Base-by-base conservation (phyloP, 2,888 invertebrate species). In the Cantharis rustica region DNA sequence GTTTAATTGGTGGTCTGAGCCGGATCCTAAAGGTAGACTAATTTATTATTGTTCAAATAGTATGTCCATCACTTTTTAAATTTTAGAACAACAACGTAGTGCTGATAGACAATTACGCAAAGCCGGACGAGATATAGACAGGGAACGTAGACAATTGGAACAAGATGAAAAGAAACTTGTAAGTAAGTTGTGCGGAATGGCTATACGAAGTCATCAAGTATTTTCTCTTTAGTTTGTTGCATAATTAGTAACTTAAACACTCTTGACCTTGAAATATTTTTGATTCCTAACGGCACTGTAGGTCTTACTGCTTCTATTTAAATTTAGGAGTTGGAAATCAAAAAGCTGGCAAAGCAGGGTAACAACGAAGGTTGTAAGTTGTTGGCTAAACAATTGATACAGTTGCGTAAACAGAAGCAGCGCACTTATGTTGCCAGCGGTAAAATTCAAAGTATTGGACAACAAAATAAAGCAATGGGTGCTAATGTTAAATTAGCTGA, bases 121-220 rank as follows among this genome's bases (percentile, higher is more conserved):
- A 89, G 95, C 95, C 11, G 92, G 93, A 10, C 90, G 98, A 81
- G 97, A 96, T 82, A 90, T 98, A 80, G 96, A 96, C 79, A 90
- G 96, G 79, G 97, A 97, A 85, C 92, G 95, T 81, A 89, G 91
- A 72, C 93, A 94, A 79, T 88, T 98, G 82, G 97, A 97, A 86
- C 91, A 94, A 81, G 96, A 97, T 87, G 97, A 98, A 86, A 96
- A 96, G 82, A 96, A 96, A 90, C 88, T 98, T 87, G 95, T 95
- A 88, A 88, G 89, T 84, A 62, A 47, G 47, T 47, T 47, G 47
- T n/a, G n/a, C 9, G 2, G 7, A 5, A n/a, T 31, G 3, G 3
- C 68, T 68, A 13, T 68, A 2, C 10, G 10, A 20, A 17, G n/a
- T 62, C 20, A 0, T 74, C 1, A 3, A 7, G 10, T 10, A 2